Conservation (phyloP, 37 sponge, comb jelly and placozoan genomes). For the Cliona cf. orientalis region DNA sequence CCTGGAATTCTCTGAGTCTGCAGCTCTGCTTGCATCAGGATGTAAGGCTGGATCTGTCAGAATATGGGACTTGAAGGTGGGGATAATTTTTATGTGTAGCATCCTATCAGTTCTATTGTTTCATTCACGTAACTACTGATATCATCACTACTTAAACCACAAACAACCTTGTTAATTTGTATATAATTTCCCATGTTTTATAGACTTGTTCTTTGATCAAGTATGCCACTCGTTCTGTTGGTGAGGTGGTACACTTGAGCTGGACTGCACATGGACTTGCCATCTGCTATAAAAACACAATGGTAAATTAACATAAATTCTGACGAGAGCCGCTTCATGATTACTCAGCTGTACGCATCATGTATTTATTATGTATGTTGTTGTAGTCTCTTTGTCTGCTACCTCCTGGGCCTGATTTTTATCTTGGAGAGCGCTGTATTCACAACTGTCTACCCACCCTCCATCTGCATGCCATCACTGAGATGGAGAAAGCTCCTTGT, state of each 20-base stretch:
- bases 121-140: neutral
- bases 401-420: slow-evolving; percentile 44
- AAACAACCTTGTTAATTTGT: neutral
- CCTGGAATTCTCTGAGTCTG: slow-evolving; percentile 38
- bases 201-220: slow-evolving; percentile 31
- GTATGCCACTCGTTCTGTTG: slow-evolving; percentile 32
- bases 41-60: slow-evolving; percentile 70
- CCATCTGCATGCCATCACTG: neutral
- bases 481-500: slow-evolving; percentile 57
- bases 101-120: neutral
- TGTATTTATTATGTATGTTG: neutral
- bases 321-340: neutral
- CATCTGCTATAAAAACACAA: slow-evolving; percentile 39
- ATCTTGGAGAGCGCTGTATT: slow-evolving; percentile 40
- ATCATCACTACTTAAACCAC: neutral
- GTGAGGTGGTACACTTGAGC: slow-evolving; percentile 39
- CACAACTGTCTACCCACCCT: slow-evolving; percentile 17
- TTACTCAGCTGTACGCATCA: neutral
- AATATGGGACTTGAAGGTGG: slow-evolving; percentile 70
- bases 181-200: neutral
- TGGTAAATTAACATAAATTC: slow-evolving; percentile 11
- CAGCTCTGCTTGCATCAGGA: slow-evolving; percentile 60
- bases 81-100: neutral
- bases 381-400: slow-evolving; percentile 50
- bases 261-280: slow-evolving; percentile 56